Conservation (phyloP, 2,888 invertebrate genomes). For the Bruchidius siliquastri region DNA sequence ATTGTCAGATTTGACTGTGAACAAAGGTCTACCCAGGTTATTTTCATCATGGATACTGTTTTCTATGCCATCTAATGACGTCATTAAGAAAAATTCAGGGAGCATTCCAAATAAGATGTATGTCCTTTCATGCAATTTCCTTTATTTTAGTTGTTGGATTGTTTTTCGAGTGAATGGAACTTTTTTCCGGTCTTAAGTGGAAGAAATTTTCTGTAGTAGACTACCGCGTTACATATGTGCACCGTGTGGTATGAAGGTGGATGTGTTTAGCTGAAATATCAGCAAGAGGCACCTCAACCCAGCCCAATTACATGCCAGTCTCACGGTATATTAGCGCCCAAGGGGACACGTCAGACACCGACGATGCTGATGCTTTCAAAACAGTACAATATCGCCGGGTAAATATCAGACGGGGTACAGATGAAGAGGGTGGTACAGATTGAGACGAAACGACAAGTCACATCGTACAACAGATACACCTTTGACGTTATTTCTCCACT, state of each 20-base stretch:
- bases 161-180: too few species aligned
- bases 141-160: too few species aligned
- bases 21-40: too few species aligned
- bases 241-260: not conserved
- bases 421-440: not conserved
- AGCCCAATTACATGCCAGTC: slow-evolving; percentile 18
- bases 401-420: not conserved
- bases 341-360: not conserved
- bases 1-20: too few species aligned
- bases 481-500: not conserved
- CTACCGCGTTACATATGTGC: not conserved
- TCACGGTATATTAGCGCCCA: slow-evolving; percentile 16
- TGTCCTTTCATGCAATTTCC: too few species aligned
- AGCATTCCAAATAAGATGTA: too few species aligned
- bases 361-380: slow-evolving; percentile 13
- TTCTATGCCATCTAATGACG: too few species aligned
- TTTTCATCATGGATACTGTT: too few species aligned
- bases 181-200: too few species aligned
- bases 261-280: not conserved
- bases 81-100: too few species aligned
- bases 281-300: not conserved
- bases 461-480: not conserved
- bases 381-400: slow-evolving; percentile 14
- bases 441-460: not conserved
- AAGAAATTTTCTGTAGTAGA: too few species aligned